Evolutionary conservation across 2,113 vertebrate species (phyloP), one percentile per base, ranked within the genome.

Genomic region (Alethe castanea): DNA sequence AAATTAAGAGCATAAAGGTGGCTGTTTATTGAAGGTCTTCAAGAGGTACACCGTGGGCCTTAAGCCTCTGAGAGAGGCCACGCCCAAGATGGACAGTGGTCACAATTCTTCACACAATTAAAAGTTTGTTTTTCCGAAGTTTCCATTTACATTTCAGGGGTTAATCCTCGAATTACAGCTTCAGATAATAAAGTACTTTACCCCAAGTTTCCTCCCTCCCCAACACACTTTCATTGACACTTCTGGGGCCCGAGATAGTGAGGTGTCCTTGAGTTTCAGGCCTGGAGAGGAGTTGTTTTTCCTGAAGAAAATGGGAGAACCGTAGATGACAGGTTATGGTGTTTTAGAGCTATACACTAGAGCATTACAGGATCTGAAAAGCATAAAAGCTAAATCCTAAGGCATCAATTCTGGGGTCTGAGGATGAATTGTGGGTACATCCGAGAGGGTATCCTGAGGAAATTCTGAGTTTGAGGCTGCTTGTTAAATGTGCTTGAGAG

Each of bases 11-110:
- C 53, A 36, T 50, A 29, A 31, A 44, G 25, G 6, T 3, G 0
- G 9, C 1, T 53, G 2, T 82, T 70, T 52, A 8, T 20, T 44
- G 47, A 53, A 71, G 8, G 20, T 8, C 31, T 61, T 71, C 31
- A 52, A 1, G 5, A 24, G 19, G 10, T 52, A 19, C 12, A 31
- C 11, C 3, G n/a, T 64, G 48, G 48, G 48, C 48, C 24, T 14
- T 8, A 14, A 35, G 19, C 25, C 25, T 54, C 25, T 1, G 1
- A 54, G 24, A n/a, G 13, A 10, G 33, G 33, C 47, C 35, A 8
- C 12, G 31, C 16, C 13, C 31, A 31, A 31, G 33, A 35, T 25
- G 31, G 31, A 24, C 1, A 3, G 3, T 0, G 0, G 10, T 19
- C 24, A n/a, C 0, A n/a, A 15, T 29, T 35, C 23, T 29, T 70